These are phyloP conservation scores for Chaetogeoica ovagalla DNA, from an alignment of 2,888 invertebrate genomes.

Conservation along the genomic window DNA sequence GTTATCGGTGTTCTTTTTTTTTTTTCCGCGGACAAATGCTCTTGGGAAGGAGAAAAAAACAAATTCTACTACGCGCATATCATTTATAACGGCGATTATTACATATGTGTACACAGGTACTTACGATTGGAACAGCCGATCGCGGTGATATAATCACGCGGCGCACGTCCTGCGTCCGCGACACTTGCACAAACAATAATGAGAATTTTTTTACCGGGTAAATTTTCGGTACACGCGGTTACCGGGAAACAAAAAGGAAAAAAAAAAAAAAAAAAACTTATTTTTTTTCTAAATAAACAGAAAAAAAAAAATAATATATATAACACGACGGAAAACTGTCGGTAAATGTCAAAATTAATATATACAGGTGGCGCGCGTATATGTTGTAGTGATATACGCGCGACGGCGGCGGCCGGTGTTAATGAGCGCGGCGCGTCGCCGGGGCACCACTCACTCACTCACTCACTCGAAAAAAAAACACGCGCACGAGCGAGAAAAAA, in stretches of 20 bases:
- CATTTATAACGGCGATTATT: no score
- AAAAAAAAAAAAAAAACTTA: background rate
- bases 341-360: slow-evolving; percentile 47
- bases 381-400: background rate
- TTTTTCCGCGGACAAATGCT: no score
- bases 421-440: background rate
- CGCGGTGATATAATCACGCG: slow-evolving; percentile 15
- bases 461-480: background rate
- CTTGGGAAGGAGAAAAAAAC: no score
- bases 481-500: background rate
- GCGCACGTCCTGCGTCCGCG: slow-evolving; percentile 45
- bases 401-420: background rate
- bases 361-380: slow-evolving; percentile 31
- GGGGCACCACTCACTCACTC: slow-evolving; percentile 14
- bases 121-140: slow-evolving; percentile 33
- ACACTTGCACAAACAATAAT: slow-evolving; percentile 51
- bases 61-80: no score
- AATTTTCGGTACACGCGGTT: slow-evolving; percentile 28
- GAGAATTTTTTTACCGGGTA: slow-evolving; percentile 25
- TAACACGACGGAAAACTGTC: slow-evolving; percentile 16
- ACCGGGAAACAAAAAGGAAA: slow-evolving; percentile 9
- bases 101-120: no score
- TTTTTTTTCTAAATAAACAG: background rate
- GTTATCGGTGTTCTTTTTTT: no score
- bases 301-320: slow-evolving; percentile 20